Conservation (phyloP, 2,113 vertebrate species). For the Thymallus thymallus region DNA sequence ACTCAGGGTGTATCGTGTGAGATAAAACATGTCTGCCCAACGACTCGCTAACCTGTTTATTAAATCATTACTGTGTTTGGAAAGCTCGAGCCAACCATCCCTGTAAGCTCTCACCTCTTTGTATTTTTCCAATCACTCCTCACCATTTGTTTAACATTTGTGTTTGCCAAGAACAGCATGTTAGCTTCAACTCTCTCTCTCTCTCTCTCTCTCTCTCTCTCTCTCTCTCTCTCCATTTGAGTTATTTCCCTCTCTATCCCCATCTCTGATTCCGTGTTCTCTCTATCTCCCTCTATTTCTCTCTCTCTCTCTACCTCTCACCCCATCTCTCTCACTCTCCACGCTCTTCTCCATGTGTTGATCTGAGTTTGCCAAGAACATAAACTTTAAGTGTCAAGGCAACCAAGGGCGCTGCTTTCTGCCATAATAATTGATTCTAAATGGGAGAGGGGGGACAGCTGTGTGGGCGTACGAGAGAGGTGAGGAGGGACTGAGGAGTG, state of each 20-base stretch:
- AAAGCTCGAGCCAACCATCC: slow-evolving; percentile 37
- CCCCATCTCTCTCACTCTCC: neutral
- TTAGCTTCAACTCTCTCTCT: no score
- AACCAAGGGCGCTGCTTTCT: slow-evolving; percentile 26
- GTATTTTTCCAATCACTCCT: no score
- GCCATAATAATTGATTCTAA: neutral
- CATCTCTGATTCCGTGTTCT: no score
- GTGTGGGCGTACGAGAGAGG: neutral
- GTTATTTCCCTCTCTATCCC: no score
- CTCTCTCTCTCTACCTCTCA: no score
- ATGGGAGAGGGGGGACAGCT: neutral
- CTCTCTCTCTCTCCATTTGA: no score
- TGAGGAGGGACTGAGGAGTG: neutral
- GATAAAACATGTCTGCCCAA: slow-evolving; percentile 47
- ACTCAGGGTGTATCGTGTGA: neutral
- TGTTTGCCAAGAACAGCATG: no score
- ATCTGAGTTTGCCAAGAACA: slow-evolving; percentile 40
- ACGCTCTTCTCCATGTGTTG: slow-evolving; percentile 32
- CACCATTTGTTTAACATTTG: no score
- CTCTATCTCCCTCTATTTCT: no score
- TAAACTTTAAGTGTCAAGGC: slow-evolving; percentile 42
- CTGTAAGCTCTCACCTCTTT: no score
- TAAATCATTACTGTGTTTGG: slow-evolving; percentile 62
- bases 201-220: no score
- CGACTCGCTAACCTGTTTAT: slow-evolving; percentile 23